Conservation (phyloP, 2,888 invertebrate species). For the Himalopsyche japonica region DNA sequence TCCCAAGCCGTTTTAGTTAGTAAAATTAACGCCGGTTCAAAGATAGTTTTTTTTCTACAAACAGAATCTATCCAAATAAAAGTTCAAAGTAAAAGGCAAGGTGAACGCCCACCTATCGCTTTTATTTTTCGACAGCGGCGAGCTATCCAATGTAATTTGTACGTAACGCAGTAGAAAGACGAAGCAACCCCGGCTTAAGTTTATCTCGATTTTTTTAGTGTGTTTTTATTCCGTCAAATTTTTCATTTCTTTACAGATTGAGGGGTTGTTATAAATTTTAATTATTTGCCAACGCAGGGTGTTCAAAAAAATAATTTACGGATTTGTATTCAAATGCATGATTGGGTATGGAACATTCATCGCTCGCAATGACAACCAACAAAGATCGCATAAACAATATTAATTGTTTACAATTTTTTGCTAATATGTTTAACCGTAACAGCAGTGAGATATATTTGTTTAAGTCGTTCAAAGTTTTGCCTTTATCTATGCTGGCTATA, state of each 20-base stretch:
- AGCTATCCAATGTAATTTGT: slow-evolving; percentile 18
- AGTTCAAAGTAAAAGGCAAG: neutral
- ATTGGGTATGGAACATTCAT: too few species aligned
- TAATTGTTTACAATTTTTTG: too few species aligned
- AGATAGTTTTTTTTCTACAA: neutral
- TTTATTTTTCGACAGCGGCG: neutral
- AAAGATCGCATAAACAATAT: too few species aligned
- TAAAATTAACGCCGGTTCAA: neutral
- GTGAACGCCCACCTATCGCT: neutral
- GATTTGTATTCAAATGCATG: too few species aligned
- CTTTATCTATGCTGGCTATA: too few species aligned
- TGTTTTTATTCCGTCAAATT: neutral
- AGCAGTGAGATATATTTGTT: too few species aligned
- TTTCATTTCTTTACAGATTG: neutral
- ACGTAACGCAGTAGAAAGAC: slow-evolving; percentile 28
- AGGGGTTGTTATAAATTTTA: neutral
- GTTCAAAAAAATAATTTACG: too few species aligned
- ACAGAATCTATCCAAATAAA: neutral
- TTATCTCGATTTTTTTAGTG: slow-evolving; percentile 1
- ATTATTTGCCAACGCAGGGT: neutral
- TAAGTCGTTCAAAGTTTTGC: too few species aligned
- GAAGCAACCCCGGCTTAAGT: neutral
- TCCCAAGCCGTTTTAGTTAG: too few species aligned
- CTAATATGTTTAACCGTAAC: too few species aligned
- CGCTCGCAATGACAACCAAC: too few species aligned